phyloP scores from a whole-genome alignment of 2,888 invertebrate species.

The Nycteola revayana region DNA sequence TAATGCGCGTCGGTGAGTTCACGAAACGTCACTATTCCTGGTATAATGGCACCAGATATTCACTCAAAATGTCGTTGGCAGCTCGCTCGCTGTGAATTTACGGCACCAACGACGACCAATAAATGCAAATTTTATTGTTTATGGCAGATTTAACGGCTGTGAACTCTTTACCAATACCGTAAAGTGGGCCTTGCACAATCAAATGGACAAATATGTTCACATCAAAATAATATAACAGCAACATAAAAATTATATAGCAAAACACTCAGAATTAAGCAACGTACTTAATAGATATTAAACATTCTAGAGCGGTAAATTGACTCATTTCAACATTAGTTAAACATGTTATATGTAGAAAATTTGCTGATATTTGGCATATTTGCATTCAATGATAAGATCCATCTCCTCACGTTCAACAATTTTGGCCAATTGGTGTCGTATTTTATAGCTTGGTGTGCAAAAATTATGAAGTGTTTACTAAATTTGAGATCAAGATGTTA shows the following conservation, averaged over 20 bases:
- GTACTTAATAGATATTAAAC: no score
- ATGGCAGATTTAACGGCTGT: conserved; percentile 76
- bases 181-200: conserved; percentile 60
- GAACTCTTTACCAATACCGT: conserved; percentile 74
- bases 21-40: conserved; percentile 60
- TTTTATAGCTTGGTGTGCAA: no score
- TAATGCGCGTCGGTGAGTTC: conserved; percentile 63
- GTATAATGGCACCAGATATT: conserved; percentile 66
- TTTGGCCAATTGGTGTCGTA: no score
- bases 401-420: no score
- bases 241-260: conserved; percentile 41
- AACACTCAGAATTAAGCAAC: no score
- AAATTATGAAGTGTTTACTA: no score
- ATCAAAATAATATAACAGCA: conserved; percentile 4
- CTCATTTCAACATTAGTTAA: no score
- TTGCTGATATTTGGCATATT: no score
- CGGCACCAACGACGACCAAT: conserved; percentile 74
- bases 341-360: no score
- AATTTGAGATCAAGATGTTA: no score
- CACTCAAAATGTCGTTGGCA: conserved; percentile 77
- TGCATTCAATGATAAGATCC: no score
- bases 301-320: no score
- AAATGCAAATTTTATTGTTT: conserved; percentile 82
- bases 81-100: conserved; percentile 72
- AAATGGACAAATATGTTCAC: conserved; percentile 28